Base-by-base conservation (phyloP, 2,888 invertebrate species). In the Tenthredo distinguenda region DNA sequence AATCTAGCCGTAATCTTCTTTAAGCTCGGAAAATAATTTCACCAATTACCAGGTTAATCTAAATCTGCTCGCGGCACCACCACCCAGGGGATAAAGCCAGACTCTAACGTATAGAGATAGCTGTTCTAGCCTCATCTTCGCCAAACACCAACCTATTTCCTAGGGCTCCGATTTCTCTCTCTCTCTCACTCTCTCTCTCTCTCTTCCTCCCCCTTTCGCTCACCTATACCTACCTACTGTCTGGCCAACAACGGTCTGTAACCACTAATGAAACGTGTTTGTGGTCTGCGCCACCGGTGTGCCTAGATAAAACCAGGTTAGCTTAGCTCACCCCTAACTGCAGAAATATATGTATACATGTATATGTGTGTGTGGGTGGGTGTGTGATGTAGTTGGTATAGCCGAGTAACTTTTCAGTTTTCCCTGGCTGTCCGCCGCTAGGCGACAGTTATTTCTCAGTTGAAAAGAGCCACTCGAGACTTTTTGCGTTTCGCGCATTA, bases 191-290 rank as follows among this genome's bases (percentile, higher is more conserved):
- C 15, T 47, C 82, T 81, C 34, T 40, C 37, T 62, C 81, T 37
- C 81, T 18, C 9, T 5, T 62, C 62, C 62, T 12, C 79, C 58
- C 37, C 15, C n/a, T 62, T 34, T 37, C 21, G 21, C n/a, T 21
- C 31, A 83, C 21, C 26, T 40, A 47, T 68, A 68, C 55, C 58
- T 68, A 68, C 47, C 65, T 68, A n/a, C 40, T 26, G 71, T 83
- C 85, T 72, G 85, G 43, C 43, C 43, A 87, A 88, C 87, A 86
- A 83, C 83, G 47, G 85, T 86, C 86, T 85, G 86, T 86, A 88
- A 86, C 89, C 87, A 87, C 89, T 87, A 88, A 88, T 88, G 89
- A 87, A 88, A 88, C 89, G 84, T 81, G 83, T 85, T 72, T 83
- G 68, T 43, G 83, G 83, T 83, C 43, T 68, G 62, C 15, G 47